Percentiles rank a stretch among this genome's conserved stretches.
These are phyloP conservation scores for Silurus meridionalis DNA, from an alignment of 2,113 vertebrate genomes.

Conservation along the genomic window DNA sequence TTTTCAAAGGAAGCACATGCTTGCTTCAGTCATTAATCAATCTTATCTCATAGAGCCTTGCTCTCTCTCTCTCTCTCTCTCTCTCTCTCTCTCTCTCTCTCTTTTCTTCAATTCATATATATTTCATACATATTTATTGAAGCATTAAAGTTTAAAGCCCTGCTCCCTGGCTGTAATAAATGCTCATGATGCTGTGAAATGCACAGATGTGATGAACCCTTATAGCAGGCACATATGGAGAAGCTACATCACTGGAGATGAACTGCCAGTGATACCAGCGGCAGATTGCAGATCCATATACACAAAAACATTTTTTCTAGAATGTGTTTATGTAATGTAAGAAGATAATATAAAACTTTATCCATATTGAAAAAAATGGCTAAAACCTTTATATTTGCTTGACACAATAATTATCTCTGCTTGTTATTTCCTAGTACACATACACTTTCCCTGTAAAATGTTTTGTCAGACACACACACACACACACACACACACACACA, in stretches of 20 bases:
- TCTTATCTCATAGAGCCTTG: constrained; percentile 5
- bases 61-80: constrained; percentile 11
- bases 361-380: background rate
- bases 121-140: constrained; percentile 56
- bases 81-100: background rate
- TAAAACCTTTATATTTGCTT: background rate
- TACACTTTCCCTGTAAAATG: background rate
- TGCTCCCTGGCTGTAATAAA: constrained; percentile 23
- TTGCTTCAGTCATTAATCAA: constrained; percentile 26
- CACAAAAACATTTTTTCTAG: background rate
- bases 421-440: background rate
- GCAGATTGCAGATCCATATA: background rate
- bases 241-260: constrained; percentile 2
- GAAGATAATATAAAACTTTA: background rate
- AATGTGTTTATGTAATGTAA: background rate
- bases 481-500: background rate
- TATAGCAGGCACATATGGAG: constrained; percentile 1
- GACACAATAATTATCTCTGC: background rate
- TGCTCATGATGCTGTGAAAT: constrained; percentile 29
- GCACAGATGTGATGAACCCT: constrained; percentile 29
- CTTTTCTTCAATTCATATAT: constrained; percentile 23
- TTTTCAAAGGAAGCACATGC: constrained; percentile 24
- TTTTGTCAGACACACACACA: background rate
- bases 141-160: constrained; percentile 44
- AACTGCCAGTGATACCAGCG: background rate